Percentiles rank a stretch among this genome's conserved stretches.
Conservation (phyloP, 2,797 vertebrate species). For the Podargus strigoides region DNA sequence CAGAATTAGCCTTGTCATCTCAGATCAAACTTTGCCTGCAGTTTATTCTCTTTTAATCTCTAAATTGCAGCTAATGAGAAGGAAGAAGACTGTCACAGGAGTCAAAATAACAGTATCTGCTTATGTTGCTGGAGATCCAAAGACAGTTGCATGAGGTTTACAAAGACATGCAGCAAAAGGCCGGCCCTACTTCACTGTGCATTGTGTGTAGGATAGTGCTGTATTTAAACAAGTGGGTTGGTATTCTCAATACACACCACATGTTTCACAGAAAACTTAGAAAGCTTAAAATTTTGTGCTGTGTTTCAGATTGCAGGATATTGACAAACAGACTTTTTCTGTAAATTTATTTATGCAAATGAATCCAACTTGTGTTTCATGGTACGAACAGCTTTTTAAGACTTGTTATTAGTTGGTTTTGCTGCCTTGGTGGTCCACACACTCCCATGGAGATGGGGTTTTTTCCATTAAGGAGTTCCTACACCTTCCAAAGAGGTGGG, state of each 20-base stretch:
- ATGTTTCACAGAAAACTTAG: neutral
- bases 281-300: neutral
- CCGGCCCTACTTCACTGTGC: neutral
- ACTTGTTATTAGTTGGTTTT: neutral
- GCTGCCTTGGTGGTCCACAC: neutral
- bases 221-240: neutral
- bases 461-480: neutral
- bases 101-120: neutral
- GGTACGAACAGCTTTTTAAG: neutral
- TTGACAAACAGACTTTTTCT: neutral
- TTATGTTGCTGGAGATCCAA: neutral
- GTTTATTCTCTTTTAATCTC: neutral
- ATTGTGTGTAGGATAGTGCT: neutral
- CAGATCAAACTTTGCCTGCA: conserved; percentile 20
- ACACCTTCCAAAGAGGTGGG: neutral
- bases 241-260: neutral
- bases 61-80: conserved; percentile 34
- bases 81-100: neutral
- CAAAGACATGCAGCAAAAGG: rapidly evolving
- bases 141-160: neutral
- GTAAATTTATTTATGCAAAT: neutral
- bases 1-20: conserved; percentile 37
- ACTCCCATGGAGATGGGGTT: neutral
- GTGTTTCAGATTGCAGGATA: neutral
- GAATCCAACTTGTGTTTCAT: neutral